A percentile compares a stretch with the other conserved stretches of the same genome.
Evolutionary conservation across 2,888 invertebrate species (phyloP).

Genomic region (Nomada ruficornis): DNA sequence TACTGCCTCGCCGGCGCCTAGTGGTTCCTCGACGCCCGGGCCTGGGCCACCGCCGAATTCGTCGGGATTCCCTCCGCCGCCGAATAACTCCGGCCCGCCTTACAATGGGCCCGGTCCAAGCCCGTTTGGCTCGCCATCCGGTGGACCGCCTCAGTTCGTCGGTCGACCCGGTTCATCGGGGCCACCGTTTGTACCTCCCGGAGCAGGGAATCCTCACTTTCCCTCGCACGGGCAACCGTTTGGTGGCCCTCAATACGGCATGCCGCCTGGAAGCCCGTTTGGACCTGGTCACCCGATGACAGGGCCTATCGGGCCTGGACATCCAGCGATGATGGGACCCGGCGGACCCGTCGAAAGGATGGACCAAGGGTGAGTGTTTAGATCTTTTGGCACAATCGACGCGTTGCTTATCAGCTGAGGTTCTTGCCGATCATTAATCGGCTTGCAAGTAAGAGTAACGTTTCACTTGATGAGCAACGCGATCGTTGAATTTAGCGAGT

Average conservation of each 20-base stretch:
- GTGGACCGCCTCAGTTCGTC: constrained; percentile 87
- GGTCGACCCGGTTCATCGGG: constrained; percentile 89
- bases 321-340: constrained; percentile 89
- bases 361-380: constrained; percentile 89
- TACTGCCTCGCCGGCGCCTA: constrained; percentile 94
- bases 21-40: constrained; percentile 92
- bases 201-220: constrained; percentile 88
- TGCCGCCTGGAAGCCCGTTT: constrained; percentile 90
- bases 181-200: constrained; percentile 90
- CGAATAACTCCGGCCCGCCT: constrained; percentile 85
- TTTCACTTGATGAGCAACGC: constrained; percentile 1
- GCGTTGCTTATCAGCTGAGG: neutral
- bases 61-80: constrained; percentile 82
- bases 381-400: neutral
- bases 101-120: constrained; percentile 90
- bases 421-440: neutral
- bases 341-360: constrained; percentile 92
- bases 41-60: constrained; percentile 88
- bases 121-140: constrained; percentile 89
- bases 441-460: neutral
- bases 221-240: constrained; percentile 87
- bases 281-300: constrained; percentile 88
- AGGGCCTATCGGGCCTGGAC: constrained; percentile 88
- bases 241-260: constrained; percentile 88
- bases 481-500: neutral